Percentiles rank a stretch among this genome's conserved stretches.
These are phyloP conservation scores for Drosophila melanogaster DNA, from an alignment of 1,140 invertebrate genomes.

Conservation along the genomic window Release_6_plus_ISO1_MT NC_004354.4:16148501-16149000, in stretches of 20 bases:
- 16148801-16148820: neutral
- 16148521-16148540: neutral
- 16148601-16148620: constrained; percentile 5
- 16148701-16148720: constrained; percentile 38
- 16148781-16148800: neutral
- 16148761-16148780: neutral
- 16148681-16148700: constrained; percentile 40
- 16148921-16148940: constrained; percentile 42
- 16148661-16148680: constrained; percentile 4
- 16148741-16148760: constrained; percentile 44
- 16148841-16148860: neutral
- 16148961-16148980: constrained; percentile 71
- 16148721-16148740: constrained; percentile 35
- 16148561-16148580: constrained; percentile 34
- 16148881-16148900: constrained; percentile 19
- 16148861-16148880: too few relatives aligned
- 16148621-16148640: constrained; percentile 11
- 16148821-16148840: neutral
- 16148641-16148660: neutral
- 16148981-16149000: constrained; percentile 64
- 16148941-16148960: constrained; percentile 75
- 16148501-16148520: constrained; percentile 3
- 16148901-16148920: constrained; percentile 41
- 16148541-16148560: constrained; percentile 5
- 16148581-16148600: constrained; percentile 32